A percentile compares a stretch with the other conserved stretches of the same genome.
phyloP scores from a whole-genome alignment of 1,140 invertebrate genomes.

The Drosophila eugracilis region DNA sequence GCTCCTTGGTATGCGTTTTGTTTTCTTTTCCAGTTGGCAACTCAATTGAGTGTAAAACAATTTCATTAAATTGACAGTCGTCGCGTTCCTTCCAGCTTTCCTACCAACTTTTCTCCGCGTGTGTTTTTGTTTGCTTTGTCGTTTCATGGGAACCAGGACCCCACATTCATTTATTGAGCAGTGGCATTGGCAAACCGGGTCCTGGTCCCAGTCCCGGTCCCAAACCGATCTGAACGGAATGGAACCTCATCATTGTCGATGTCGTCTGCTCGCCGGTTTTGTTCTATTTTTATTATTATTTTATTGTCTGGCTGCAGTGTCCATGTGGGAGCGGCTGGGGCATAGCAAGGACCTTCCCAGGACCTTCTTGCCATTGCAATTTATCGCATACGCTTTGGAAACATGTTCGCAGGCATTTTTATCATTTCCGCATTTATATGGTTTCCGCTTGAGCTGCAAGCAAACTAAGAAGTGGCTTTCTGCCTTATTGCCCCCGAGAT shows the following conservation, averaged over 20 bases:
- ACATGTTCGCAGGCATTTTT: conserved; percentile 79
- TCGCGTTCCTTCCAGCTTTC: conserved; percentile 1
- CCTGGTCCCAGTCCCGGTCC: no score
- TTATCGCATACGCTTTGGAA: conserved; percentile 77
- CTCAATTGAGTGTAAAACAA: conserved; percentile 84
- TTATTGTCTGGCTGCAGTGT: conserved; percentile 69
- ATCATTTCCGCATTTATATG: conserved; percentile 83
- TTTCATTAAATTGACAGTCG: conserved; percentile 71
- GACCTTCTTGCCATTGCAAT: conserved; percentile 67
- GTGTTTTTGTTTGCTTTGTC: conserved; percentile 22
- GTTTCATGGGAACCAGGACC: conserved; percentile 12
- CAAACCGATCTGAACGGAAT: conserved; percentile 25
- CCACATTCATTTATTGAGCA: conserved; percentile 63
- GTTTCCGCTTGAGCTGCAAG: conserved; percentile 77
- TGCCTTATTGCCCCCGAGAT: conserved; percentile 64
- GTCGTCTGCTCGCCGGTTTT: conserved; percentile 48
- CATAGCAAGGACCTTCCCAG: conserved; percentile 14
- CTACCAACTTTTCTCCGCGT: conserved; percentile 31
- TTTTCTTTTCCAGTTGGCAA: conserved; percentile 75
- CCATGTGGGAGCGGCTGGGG: conserved; percentile 9
- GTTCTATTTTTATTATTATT: conserved; percentile 78
- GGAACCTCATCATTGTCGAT: conserved; percentile 53
- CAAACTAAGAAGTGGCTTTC: conserved; percentile 77
- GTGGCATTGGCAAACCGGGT: conserved; percentile 9
- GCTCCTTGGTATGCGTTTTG: conserved; percentile 29